A percentile compares a stretch with the other conserved stretches of the same genome.
Conservation (phyloP, 2,888 invertebrate species). For the Himalopsyche anomala region DNA sequence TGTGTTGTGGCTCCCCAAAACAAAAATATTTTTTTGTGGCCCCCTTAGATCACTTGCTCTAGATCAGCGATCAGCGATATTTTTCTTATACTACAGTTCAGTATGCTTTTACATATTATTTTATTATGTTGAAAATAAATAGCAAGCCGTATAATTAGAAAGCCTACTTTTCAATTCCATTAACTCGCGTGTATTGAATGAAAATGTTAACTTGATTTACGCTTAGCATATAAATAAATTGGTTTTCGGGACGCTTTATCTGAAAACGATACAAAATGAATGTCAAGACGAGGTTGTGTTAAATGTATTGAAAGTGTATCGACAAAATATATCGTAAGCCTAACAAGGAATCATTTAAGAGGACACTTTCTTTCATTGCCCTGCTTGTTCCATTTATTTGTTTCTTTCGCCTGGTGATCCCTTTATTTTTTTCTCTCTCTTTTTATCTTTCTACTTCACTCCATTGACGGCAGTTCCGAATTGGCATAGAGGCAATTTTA, state of each 20-base stretch:
- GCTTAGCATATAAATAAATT: conserved; percentile 13
- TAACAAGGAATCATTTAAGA: conserved; percentile 34
- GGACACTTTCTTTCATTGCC: conserved; percentile 30
- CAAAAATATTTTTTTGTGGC: no score
- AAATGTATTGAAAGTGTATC: conserved; percentile 34
- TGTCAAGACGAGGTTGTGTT: conserved; percentile 13
- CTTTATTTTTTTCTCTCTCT: background rate
- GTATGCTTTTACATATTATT: no score
- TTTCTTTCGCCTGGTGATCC: conserved; percentile 18
- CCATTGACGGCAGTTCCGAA: conserved; percentile 26
- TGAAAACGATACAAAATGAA: background rate
- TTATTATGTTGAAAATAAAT: no score
- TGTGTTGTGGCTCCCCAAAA: no score
- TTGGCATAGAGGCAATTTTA: conserved; percentile 30
- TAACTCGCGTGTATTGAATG: background rate
- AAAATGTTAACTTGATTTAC: conserved; percentile 1
- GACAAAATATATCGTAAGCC: background rate
- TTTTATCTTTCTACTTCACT: conserved; percentile 22
- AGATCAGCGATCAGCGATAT: no score
- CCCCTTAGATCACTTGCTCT: no score
- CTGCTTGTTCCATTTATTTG: conserved; percentile 26
- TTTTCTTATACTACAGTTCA: no score
- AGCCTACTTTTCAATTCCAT: no score
- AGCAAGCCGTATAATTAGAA: no score
- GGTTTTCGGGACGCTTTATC: background rate